Evolutionary conservation across 2,888 invertebrate genomes (phyloP), one percentile per base, ranked within the genome.

Genomic region (Hetaerina titia): DNA sequence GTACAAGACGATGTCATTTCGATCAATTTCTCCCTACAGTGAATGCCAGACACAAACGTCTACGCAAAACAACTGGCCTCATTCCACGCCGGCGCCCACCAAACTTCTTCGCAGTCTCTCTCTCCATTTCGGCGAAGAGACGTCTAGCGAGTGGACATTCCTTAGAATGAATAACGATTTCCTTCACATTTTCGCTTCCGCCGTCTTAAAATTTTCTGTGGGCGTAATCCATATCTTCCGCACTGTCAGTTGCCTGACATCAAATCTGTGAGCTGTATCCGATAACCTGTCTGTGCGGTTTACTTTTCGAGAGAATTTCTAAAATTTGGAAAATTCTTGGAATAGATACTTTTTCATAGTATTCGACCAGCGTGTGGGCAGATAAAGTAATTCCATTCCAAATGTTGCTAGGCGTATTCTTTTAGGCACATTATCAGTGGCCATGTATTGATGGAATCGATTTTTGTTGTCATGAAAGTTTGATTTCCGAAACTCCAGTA

Each of bases 1-100:
- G 97, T 97, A 95, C 60, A 22, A 11, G 9, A 13, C 31, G 25
- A n/a, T 69, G 15, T 92, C 25, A 90, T n/a, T n/a, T 90, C 90
- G 9, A 90, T 90, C 69, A 69, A 69, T 60, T 60, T 9, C 90
- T 90, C 60, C 13, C n/a, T 25, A n/a, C 90, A 31, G 90, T 22
- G 19, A 89, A 25, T 60, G 17, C 56, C 25, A 31, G 45, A 19
- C 25, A 45, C 89, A 57, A 17, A 11, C 45, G 45, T 45, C 45
- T 45, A 69, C 69, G 8, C n/a, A n/a, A n/a, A n/a, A n/a, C n/a
- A 63, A 17, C 63, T 63, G 1, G 63, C 5, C 15, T 63, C 69
- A 15, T 22, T 19, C 22, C 69, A 69, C 69, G 69, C 22, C 2
- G 22, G 19, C 69, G 22, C 22, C 69, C 19, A 5, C n/a, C n/a